Base-by-base conservation (phyloP, 2,113 vertebrate genomes). In the Amblyornis subalaris region DNA sequence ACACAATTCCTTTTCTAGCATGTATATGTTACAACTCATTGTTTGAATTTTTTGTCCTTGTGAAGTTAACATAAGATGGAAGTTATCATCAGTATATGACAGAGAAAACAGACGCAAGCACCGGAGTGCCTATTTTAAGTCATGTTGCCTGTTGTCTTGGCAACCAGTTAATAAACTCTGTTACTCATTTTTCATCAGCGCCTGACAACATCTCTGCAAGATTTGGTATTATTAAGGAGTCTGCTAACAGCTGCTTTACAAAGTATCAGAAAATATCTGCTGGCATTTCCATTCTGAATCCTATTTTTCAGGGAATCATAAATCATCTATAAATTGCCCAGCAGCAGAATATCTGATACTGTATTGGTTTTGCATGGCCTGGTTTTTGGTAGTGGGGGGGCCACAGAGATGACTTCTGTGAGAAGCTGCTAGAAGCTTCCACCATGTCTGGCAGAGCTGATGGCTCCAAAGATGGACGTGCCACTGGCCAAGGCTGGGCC, bases 91-190 rank as follows among this genome's bases (percentile, higher is more conserved):
- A 61, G 55, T 69, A 55, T 54, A 15, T 47, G 69, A 81, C 33
- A 44, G 19, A 84, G 50, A 65, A 97, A 79, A 66, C 71, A 94
- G 92, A 92, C 15, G 14, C 20, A 85, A 96, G 77, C 53, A 55
- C 38, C 38, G 35, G 87, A 94, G 85, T 44, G 70, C 38, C 45
- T 87, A 92, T 95, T 91, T 89, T 85, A 92, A 90, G 44, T 76
- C 73, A 88, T 73, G 50, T 66, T 92, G 81, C 73, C 70, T n/a
- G 95, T 97, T 97, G 95, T 95, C 96, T 26, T 55, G 94, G 92
- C 69, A 97, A 94, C 77, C 11, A 82, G 83, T 94, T 96, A 96
- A 96, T 94, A 96, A 96, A 93, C 45, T 60, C 44, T 24, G 24
- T 69, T 88, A 78, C 51, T 76, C 42, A 36, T 92, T 97, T 79